Percentiles rank a stretch among this genome's conserved stretches.
Conservation (phyloP, 2,888 invertebrate genomes). For the Anodontia alba region DNA sequence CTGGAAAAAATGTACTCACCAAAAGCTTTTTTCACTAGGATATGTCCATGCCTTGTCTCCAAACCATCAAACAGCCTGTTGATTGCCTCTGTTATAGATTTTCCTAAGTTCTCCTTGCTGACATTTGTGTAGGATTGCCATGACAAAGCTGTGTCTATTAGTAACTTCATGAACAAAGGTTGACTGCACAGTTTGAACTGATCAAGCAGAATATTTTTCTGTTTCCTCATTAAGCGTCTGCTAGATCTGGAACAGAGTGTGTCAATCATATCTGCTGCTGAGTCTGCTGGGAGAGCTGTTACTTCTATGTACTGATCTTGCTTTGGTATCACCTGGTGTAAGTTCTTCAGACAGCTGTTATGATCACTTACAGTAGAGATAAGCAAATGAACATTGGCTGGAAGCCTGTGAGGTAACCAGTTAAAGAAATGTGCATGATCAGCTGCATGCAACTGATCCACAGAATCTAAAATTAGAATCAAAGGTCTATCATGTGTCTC, state of each 20-base stretch:
- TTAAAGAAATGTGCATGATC: slow-evolving; percentile 73
- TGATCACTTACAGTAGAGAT: slow-evolving; percentile 70
- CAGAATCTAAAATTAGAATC: slow-evolving; percentile 76
- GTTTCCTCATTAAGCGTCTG: slow-evolving; percentile 67
- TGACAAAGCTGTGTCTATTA: too few relatives aligned
- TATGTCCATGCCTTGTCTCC: too few relatives aligned
- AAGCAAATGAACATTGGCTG: slow-evolving; percentile 70
- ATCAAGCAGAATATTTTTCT: slow-evolving; percentile 67
- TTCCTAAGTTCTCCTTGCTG: too few relatives aligned
- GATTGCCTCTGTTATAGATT: too few relatives aligned
- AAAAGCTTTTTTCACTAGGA: too few relatives aligned
- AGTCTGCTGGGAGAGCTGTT: slow-evolving; percentile 46
- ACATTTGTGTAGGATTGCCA: too few relatives aligned
- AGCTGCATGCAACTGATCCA: slow-evolving; percentile 72
- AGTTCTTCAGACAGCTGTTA: slow-evolving; percentile 64
- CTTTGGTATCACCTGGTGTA: slow-evolving; percentile 46
- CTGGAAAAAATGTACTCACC: too few relatives aligned
- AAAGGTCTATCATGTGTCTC: slow-evolving; percentile 65
- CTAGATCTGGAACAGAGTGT: slow-evolving; percentile 43
- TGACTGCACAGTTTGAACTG: slow-evolving; percentile 61
- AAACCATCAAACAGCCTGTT: too few relatives aligned
- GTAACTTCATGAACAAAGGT: slow-evolving; percentile 76
- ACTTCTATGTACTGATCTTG: slow-evolving; percentile 68
- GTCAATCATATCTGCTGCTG: slow-evolving; percentile 64
- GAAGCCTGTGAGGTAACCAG: slow-evolving; percentile 76